Conservation (phyloP, 2,888 invertebrate genomes). For the Branchipolynoe longqiensis region DNA sequence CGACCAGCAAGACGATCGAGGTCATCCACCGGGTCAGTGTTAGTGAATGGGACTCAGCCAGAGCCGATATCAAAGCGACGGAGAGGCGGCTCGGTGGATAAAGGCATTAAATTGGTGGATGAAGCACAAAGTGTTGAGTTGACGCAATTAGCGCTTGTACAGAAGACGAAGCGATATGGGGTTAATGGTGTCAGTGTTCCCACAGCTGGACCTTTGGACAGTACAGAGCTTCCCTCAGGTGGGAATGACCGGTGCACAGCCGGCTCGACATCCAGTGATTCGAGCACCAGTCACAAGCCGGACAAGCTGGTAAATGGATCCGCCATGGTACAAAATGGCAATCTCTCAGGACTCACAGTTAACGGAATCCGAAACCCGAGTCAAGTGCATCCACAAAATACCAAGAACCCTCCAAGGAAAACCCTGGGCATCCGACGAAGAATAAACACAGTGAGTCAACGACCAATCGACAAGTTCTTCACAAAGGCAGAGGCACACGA, state of each 20-base stretch:
- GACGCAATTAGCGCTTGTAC: too few relatives aligned
- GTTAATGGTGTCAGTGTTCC: background rate
- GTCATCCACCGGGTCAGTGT: constrained; percentile 13
- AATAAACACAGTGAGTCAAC: background rate
- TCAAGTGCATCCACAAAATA: too few relatives aligned
- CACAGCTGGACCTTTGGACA: too few relatives aligned
- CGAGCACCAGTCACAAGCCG: background rate
- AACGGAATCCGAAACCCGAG: too few relatives aligned
- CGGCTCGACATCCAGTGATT: too few relatives aligned
- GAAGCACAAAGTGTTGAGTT: too few relatives aligned
- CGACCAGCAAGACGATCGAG: background rate
- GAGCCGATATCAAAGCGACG: background rate
- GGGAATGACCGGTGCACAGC: background rate
- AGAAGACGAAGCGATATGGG: background rate
- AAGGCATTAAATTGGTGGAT: too few relatives aligned
- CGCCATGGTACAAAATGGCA: background rate
- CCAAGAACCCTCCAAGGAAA: background rate
- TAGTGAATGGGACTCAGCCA: background rate
- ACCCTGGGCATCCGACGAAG: background rate
- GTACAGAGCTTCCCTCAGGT: background rate
- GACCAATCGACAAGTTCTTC: constrained; percentile 6
- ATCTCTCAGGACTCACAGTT: background rate
- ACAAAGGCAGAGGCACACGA: background rate
- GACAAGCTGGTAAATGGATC: background rate
- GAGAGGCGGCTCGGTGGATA: background rate